These are phyloP conservation scores for Telenomus remus DNA, from an alignment of 1,140 invertebrate genomes.

Conservation along the genomic window DNA sequence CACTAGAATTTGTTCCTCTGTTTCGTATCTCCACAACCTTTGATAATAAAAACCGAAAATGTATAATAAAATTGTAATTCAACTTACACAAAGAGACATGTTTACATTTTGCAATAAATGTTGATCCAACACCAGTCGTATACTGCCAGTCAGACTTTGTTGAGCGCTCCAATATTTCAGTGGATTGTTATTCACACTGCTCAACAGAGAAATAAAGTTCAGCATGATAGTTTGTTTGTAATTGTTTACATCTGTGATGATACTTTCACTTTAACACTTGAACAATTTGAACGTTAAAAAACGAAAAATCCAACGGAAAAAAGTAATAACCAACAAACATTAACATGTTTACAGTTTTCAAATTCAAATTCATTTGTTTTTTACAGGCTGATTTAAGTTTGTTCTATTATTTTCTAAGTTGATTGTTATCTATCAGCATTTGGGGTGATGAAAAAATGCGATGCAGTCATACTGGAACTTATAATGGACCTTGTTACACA, in stretches of 20 bases:
- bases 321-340: too few species aligned
- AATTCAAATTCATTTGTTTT: too few species aligned
- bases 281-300: background rate
- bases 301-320: too few species aligned
- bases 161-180: constrained; percentile 64
- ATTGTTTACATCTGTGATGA: too few species aligned
- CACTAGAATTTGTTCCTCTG: constrained; percentile 35
- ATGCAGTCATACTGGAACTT: too few species aligned
- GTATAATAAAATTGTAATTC: background rate
- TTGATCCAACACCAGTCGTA: constrained; percentile 58
- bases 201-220: constrained; percentile 60
- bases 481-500: too few species aligned
- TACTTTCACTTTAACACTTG: background rate
- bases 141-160: constrained; percentile 56
- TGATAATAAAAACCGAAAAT: constrained; percentile 3
- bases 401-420: too few species aligned
- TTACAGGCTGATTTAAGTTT: too few species aligned
- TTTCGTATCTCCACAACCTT: constrained; percentile 66
- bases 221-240: constrained; percentile 38
- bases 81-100: constrained; percentile 22
- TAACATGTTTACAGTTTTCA: too few species aligned
- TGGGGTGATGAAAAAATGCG: too few species aligned
- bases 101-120: constrained; percentile 61
- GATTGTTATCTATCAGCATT: too few species aligned
- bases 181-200: constrained; percentile 59